Evolutionary conservation across 2,113 vertebrate genomes (phyloP).

Genomic region (Lepisosteus osseus): DNA sequence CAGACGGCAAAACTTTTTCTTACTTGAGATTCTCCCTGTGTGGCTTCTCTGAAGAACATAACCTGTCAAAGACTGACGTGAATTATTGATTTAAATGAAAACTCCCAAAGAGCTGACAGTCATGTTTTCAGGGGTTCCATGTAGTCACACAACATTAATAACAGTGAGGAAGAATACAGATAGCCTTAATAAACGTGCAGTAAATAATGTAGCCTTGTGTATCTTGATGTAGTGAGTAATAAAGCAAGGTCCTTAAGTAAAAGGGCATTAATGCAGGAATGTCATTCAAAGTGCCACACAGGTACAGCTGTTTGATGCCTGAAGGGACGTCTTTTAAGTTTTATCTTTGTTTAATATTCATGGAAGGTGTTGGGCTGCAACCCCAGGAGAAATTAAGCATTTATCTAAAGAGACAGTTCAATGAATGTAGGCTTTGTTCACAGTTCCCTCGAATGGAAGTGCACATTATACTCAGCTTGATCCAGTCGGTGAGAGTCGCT

Average conservation of each 20-base stretch:
- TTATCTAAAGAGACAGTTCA: constrained; percentile 34
- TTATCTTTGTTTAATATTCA: constrained; percentile 46
- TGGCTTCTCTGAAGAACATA: too few species aligned
- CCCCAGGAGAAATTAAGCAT: constrained; percentile 40
- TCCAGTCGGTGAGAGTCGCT: too few species aligned
- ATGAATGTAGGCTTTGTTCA: constrained; percentile 55
- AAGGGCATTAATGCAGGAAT: constrained; percentile 27
- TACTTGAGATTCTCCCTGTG: background rate
- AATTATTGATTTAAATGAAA: constrained; percentile 21
- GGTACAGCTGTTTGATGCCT: constrained; percentile 48
- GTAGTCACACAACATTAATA: constrained; percentile 8
- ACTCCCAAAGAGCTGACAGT: constrained; percentile 15
- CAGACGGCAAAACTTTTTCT: too few species aligned
- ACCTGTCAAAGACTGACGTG: background rate
- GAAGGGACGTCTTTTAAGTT: constrained; percentile 49
- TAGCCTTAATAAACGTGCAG: background rate
- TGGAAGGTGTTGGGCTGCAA: constrained; percentile 23
- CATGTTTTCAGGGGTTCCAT: constrained; percentile 3
- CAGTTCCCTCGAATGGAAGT: constrained; percentile 17
- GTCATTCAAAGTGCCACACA: constrained; percentile 29
- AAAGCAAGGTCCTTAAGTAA: constrained; percentile 26
- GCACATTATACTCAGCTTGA: background rate
- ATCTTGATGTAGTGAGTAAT: constrained; percentile 9
- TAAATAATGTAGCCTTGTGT: constrained; percentile 6
- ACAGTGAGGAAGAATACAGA: background rate